These are phyloP conservation scores for Elysia crispata DNA, from an alignment of 2,888 invertebrate species.

Conservation along the genomic window DNA sequence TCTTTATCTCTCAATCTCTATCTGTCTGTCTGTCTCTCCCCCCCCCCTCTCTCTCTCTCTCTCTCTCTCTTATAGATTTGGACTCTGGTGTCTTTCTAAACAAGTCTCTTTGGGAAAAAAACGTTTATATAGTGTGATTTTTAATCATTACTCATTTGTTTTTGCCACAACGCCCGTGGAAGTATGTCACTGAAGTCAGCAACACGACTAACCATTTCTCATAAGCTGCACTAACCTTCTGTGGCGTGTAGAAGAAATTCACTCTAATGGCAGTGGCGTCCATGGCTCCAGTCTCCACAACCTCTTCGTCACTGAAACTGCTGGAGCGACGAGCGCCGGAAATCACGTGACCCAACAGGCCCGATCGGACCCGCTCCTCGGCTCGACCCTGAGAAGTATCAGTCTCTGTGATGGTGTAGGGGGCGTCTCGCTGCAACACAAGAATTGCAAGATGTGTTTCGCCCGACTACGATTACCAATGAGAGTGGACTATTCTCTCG, in stretches of 20 bases:
- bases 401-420: constrained; percentile 61
- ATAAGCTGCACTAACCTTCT: constrained; percentile 66
- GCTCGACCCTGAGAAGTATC: constrained; percentile 56
- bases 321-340: constrained; percentile 81
- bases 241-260: constrained; percentile 81
- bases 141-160: too few relatives aligned
- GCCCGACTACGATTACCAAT: neutral
- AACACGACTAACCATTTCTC: neutral
- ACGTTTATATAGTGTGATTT: neutral
- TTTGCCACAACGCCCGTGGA: too few relatives aligned
- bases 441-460: neutral
- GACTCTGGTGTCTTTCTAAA: too few relatives aligned
- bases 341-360: constrained; percentile 82
- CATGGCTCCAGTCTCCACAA: constrained; percentile 72
- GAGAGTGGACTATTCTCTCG: too few relatives aligned
- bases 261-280: constrained; percentile 78
- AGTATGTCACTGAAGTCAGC: neutral
- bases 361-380: constrained; percentile 76
- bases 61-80: neutral
- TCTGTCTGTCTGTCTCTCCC: neutral
- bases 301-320: constrained; percentile 80
- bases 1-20: too few relatives aligned
- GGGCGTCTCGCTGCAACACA: constrained; percentile 52
- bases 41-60: constrained; percentile 3
- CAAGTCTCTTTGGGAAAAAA: too few relatives aligned